A percentile compares a stretch with the other conserved stretches of the same genome.
Conservation (phyloP, 2,797 vertebrate genomes). For the Enteromius mattozi region DNA sequence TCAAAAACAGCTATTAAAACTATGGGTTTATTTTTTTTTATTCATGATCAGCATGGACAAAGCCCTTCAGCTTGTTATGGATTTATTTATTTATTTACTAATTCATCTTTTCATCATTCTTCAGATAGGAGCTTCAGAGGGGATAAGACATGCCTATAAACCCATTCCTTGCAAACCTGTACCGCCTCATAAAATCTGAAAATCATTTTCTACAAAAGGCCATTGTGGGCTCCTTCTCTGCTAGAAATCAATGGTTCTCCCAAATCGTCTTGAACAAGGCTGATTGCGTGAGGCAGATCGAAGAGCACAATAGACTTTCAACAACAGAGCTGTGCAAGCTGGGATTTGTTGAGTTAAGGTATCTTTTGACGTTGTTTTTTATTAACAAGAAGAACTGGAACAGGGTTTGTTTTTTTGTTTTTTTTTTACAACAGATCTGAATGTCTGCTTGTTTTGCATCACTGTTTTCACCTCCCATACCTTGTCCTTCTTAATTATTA, state of each 20-base stretch:
- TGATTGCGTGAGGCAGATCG: conserved; percentile 55
- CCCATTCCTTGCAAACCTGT: conserved; percentile 10
- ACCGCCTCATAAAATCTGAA: conserved; percentile 49
- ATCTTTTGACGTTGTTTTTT: conserved; percentile 34
- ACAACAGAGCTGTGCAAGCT: conserved; percentile 46
- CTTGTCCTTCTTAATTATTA: conserved; percentile 15
- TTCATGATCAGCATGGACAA: not conserved
- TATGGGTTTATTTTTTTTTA: not conserved
- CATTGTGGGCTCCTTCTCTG: conserved; percentile 54
- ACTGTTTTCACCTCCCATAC: conserved; percentile 17
- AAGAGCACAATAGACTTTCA: conserved; percentile 58
- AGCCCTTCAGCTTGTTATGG: conserved; percentile 2
- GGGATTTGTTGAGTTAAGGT: conserved; percentile 56
- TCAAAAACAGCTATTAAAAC: not conserved
- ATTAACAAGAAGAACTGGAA: conserved; percentile 24
- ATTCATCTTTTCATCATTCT: conserved; percentile 8
- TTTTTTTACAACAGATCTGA: conserved; percentile 10
- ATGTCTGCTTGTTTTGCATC: conserved; percentile 21
- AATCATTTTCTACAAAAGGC: conserved; percentile 57
- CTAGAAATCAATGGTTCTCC: conserved; percentile 57
- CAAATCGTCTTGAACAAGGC: conserved; percentile 52
- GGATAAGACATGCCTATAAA: conserved; percentile 41
- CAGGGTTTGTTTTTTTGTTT: not conserved
- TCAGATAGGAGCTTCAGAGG: conserved; percentile 21
- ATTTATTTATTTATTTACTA: conserved; percentile 19